Base-by-base conservation (phyloP, 1,140 invertebrate species). In the Maconellicoccus hirsutus region DNA sequence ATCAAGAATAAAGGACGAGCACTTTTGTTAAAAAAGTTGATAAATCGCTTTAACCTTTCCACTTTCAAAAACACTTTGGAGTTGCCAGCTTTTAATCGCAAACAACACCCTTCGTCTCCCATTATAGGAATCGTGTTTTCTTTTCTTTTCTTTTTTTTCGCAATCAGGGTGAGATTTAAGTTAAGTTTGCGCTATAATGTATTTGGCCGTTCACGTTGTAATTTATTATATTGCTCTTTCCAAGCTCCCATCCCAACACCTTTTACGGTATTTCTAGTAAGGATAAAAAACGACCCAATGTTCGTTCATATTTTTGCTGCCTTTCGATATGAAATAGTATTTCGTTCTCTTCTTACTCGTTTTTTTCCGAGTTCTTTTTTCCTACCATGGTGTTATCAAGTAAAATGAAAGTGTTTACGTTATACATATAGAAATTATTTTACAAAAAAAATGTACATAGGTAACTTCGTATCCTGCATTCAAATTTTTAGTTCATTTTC, bases 21-120 rank as follows among this genome's bases (percentile, higher is more conserved):
- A 66, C 61, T 66, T 66, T 66, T 22, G 61, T 66, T 66, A 66
- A 66, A n/a, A 66, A 66, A 66, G 61, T 66, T 66, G 61, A 66
- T 66, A 66, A 66, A 66, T 66, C 61, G 61, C 38, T 27, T 39
- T 38, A 52, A 59, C 69, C 61, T 69, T 22, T 70, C 12, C 25
- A 42, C 42, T 61, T 61, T 61, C 33, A n/a, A 59, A 33, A 66
- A 66, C 61, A 25, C 61, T 66, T 70, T 29, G 52, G 59, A 19
- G 69, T 71, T 33, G 69, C 69, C 26, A 22, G 59, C 70, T 63
- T 39, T 69, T 38, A 33, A 22, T 29, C 52, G 42, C 72, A 70
- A 27, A 52, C 70, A 27, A 72, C 69, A 33, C 38, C 61, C 59
- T 72, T n/a, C 33, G 63, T 38, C 19, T 52, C 71, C 52, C 66